Percentiles rank a stretch among this genome's conserved stretches.
Conservation (phyloP, 2,113 vertebrate genomes). For the Hemibagrus wyckioides region DNA sequence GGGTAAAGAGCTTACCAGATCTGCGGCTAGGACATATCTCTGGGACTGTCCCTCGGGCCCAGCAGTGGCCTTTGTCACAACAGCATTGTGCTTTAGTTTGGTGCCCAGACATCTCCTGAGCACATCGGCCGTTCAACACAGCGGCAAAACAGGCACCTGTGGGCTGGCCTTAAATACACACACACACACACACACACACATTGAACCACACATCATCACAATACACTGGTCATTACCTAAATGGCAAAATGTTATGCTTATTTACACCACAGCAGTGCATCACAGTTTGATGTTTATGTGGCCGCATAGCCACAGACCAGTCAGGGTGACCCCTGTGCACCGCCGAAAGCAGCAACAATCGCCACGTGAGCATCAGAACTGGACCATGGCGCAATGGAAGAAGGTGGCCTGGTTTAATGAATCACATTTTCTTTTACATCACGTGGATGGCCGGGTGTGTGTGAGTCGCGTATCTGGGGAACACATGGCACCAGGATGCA, state of each 20-base stretch:
- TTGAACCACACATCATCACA: too few species aligned
- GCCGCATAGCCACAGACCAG: too few species aligned
- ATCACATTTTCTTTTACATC: too few species aligned
- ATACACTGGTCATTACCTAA: not conserved
- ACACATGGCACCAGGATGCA: too few species aligned
- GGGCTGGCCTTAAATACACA: slow-evolving; percentile 58
- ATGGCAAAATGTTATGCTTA: not conserved
- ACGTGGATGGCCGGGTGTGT: too few species aligned
- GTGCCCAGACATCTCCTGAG: slow-evolving; percentile 58
- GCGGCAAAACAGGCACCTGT: slow-evolving; percentile 62
- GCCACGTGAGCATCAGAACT: too few species aligned
- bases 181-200: not conserved
- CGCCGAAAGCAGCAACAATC: too few species aligned
- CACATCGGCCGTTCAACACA: slow-evolving; percentile 63
- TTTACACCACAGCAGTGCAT: not conserved
- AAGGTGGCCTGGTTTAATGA: too few species aligned
- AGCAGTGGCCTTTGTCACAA: slow-evolving; percentile 68
- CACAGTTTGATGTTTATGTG: not conserved
- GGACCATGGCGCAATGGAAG: too few species aligned
- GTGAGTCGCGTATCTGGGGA: too few species aligned
- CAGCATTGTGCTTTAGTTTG: slow-evolving; percentile 66
- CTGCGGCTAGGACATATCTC: slow-evolving; percentile 64
- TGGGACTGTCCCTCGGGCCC: slow-evolving; percentile 58
- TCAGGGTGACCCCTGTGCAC: too few species aligned
- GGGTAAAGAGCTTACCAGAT: slow-evolving; percentile 37